Base-by-base conservation (phyloP, 2,888 invertebrate genomes). In the Hypena proboscidalis region DNA sequence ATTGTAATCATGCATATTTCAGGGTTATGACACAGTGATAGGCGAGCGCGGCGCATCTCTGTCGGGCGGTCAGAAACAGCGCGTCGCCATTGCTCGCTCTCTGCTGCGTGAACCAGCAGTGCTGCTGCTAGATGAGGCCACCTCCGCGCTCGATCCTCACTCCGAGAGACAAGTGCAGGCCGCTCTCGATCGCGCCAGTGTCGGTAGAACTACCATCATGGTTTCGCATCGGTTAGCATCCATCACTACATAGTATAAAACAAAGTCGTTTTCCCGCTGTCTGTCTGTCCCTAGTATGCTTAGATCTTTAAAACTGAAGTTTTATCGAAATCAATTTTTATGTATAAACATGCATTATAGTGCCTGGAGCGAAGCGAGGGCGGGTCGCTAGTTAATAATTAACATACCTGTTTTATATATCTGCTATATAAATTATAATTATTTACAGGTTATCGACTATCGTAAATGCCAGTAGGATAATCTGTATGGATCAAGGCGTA, bases 31-130 rank as follows among this genome's bases (percentile, higher is more conserved):
- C 26, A 97, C 96, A 2, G 76, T 95, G 58, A 96, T 96, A 32
- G 96, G 96, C 0, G 96, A 96, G 69, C 90, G 95, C 32, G 97
- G 97, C 0, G 94, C 95, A 0, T 95, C 96, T 50, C 84, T 97
- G 33, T 95, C 95, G 2, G 96, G 96, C 0, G 96, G 97, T 0
- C 96, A 97, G 77, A 96, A 96, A 70, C 97, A 97, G 74, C 92
- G 96, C 39, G 94, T 97, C 33, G 97, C 97, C 3, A 96, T 97
- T 47, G 97, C 97, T 0, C 90, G 97, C 25, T 96, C 97, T 0
- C 78, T 97, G 49, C 92, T 97, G 1, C 90, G 95, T 6, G 93
- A 95, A 65, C 97, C 97, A 0, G 93, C 93, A 26, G 94, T 97
- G 34, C 85, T 95, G 35, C 80, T 95, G 9, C 80, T 95, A 41